Percentiles rank a stretch among this genome's conserved stretches.
phyloP scores from a whole-genome alignment of 2,797 vertebrate species.

The Hybognathus amarus region DNA sequence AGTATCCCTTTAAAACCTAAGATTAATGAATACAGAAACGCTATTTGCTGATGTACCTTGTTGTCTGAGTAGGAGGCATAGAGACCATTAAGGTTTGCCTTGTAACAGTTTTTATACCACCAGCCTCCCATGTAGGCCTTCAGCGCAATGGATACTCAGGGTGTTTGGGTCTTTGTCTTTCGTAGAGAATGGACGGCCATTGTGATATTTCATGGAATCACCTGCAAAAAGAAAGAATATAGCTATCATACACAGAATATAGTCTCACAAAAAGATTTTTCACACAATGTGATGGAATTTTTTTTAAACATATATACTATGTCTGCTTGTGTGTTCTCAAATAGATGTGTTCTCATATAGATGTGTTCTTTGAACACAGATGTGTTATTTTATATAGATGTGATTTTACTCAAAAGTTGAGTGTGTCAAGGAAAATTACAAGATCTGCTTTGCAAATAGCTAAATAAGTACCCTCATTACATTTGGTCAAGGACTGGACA shows the following conservation, averaged over 20 bases:
- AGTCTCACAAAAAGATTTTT: not conserved
- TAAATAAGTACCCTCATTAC: too few relatives aligned
- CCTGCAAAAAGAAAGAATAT: conserved; percentile 69
- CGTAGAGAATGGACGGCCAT: conserved; percentile 87
- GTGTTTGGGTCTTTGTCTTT: conserved; percentile 83
- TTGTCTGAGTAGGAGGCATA: conserved; percentile 85
- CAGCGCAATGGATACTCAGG: conserved; percentile 84
- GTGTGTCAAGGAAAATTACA: too few relatives aligned
- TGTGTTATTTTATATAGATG: too few relatives aligned
- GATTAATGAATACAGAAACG: not conserved
- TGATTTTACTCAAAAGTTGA: too few relatives aligned
- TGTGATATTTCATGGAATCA: conserved; percentile 90
- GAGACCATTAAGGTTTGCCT: conserved; percentile 89
- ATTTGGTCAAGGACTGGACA: too few relatives aligned
- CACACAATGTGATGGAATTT: too few relatives aligned
- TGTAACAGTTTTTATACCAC: conserved; percentile 96
- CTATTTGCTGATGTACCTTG: conserved; percentile 70
- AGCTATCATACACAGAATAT: not conserved
- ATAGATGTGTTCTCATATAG: too few relatives aligned
- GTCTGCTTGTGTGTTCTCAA: too few relatives aligned
- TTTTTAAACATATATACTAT: too few relatives aligned
- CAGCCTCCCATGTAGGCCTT: conserved; percentile 89
- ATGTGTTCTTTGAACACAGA: too few relatives aligned
- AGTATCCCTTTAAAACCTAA: not conserved
- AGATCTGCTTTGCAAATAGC: too few relatives aligned